Evolutionary conservation across 2,797 vertebrate genomes (phyloP), one percentile per base, ranked within the genome.

Genomic region (Limosa lapponica): DNA sequence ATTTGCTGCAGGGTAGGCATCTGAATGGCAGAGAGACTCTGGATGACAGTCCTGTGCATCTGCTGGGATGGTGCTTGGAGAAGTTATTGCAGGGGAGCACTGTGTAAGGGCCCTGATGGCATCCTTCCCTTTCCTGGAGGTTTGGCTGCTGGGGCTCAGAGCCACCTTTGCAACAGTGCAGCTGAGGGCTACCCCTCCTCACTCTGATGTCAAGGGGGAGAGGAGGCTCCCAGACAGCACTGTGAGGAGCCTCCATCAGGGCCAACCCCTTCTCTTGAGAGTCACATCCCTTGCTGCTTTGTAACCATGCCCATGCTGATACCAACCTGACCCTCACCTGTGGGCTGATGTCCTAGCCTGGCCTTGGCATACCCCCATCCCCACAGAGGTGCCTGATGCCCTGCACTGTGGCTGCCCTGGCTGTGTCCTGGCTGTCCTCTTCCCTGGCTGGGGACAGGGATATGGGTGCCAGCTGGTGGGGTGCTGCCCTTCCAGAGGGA

Each of bases 101-200:
- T 30, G 34, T 0, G 1, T 54, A 65, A 65, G 8, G 27, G 24
- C 32, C 46, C 22, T 36, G 34, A 34, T 13, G 0, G 1, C 51
- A 59, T 59, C 34, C 8, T 52, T 61, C 12, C 37, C 25, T 22
- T 36, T 54, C 51, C 30, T 41, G 39, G 36, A 82, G 27, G 23
- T 25, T 72, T 91, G 82, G 18, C 55, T 74, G 27, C 48, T 55
- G 27, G 19, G 28, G 23, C 41, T 80, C 41, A 30, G 17, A 62
- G n/a, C 5, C 25, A 39, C 11, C 34, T 39, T 65, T 39, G 44
- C 58, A 78, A 19, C 15, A 39, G 44, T 5, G 37, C 30, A 59
- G 32, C 36, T 37, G 48, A 91, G 48, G 48, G 41, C 32, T 80
- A 13, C 34, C 32, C 32, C 18, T 57, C 49, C 41, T 61, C 27